Evolutionary conservation across 1,140 invertebrate species (phyloP).

Genomic region (Ladona fulva): DNA sequence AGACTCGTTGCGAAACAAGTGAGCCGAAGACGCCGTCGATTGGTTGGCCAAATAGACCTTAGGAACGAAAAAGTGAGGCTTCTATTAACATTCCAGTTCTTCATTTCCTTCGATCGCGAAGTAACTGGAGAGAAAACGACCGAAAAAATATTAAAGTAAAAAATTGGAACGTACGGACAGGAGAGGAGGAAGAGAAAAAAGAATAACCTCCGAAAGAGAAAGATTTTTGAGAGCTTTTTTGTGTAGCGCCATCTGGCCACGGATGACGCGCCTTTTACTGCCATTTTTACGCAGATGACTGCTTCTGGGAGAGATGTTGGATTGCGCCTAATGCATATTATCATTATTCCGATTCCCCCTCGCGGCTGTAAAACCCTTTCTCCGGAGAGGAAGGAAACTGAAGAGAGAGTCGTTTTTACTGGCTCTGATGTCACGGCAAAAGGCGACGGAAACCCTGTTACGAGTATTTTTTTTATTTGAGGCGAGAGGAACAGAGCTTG

Average conservation of each 20-base stretch:
- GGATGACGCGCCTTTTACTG: neutral
- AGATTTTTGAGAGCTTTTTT: slow-evolving; percentile 10
- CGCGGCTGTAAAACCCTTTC: neutral
- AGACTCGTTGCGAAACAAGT: no score
- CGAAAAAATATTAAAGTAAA: neutral
- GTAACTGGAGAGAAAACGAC: neutral
- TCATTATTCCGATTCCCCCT: neutral
- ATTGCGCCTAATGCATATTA: slow-evolving; percentile 4
- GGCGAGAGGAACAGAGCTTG: neutral
- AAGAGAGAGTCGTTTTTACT: neutral
- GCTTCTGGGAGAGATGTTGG: neutral
- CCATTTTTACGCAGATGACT: slow-evolving; percentile 4
- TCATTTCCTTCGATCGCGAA: no score
- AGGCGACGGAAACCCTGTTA: neutral
- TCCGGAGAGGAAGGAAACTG: neutral
- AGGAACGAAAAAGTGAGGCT: no score
- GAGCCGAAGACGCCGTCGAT: no score
- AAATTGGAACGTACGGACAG: no score
- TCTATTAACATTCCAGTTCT: no score
- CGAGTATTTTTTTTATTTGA: neutral
- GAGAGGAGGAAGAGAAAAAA: neutral
- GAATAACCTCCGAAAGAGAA: neutral
- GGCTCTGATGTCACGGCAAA: neutral
- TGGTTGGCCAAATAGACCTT: no score
- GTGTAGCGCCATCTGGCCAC: neutral